Evolutionary conservation across 2,797 vertebrate species (phyloP), one percentile per base, ranked within the genome.

Genomic region (Enteromius unitaeniatus): DNA sequence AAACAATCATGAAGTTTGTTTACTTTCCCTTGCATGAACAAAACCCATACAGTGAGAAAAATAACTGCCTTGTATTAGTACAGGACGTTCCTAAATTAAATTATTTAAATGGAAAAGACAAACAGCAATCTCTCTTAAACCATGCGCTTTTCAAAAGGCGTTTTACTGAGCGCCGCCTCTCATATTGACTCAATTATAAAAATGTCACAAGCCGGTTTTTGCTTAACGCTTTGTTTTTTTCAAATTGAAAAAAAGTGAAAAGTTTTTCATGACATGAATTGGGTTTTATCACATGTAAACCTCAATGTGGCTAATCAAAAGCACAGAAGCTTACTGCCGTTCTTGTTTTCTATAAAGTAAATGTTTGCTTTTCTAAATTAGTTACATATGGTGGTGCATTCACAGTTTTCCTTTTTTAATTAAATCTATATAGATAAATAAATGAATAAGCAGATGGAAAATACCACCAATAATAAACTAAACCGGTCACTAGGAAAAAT

Each of bases 161-260:
- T 70, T 82, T 64, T 51, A 40, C 26, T 69, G 31, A 58, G 26
- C 9, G 6, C 58, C n/a, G 19, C n/a, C 26, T 77, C 65, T 78
- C 84, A 78, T 26, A 58, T 26, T 67, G 67, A 78, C 62, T 19
- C 53, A 74, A 21, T 69, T 40, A 78, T 28, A 23, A 15, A 42
- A 37, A 68, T 82, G 67, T 45, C 47, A 65, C 40, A 65, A 78
- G 64, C 65, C 74, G 55, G 6, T 6, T 53, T 53, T 26, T 85
- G 23, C 55, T 60, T 31, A 70, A 42, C 7, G 42, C 17, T 78
- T 42, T 77, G 65, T 73, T 85, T 76, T n/a, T 85, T 70, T 76
- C 64, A 79, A 67, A 86, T 26, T 77, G 53, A 87, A 90, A 90
- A 90, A 78, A 23, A 23, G 4, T 13, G 4, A 4, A 37, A 21